Percentiles rank a stretch among this genome's conserved stretches.
phyloP scores from a whole-genome alignment of 2,113 vertebrate genomes.

The Pomatorhinus ruficollis region DNA sequence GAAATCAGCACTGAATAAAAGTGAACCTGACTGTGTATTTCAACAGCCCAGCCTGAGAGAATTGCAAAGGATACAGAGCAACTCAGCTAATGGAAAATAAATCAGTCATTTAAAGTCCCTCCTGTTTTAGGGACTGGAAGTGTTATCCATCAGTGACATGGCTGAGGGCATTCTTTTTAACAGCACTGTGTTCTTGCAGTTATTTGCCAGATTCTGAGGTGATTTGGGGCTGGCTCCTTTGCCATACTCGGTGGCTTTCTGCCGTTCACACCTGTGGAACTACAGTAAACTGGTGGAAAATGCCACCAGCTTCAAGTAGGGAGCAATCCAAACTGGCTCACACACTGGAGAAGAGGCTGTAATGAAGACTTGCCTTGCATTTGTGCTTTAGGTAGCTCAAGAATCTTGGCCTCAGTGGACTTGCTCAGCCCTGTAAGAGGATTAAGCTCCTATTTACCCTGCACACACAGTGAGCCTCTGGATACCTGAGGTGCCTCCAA shows the following conservation, averaged over 20 bases:
- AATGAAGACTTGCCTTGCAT: background rate
- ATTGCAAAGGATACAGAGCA: background rate
- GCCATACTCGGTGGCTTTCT: rapidly evolving
- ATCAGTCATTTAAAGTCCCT: background rate
- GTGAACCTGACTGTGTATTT: constrained; percentile 29
- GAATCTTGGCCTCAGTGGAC: background rate
- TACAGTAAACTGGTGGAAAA: background rate
- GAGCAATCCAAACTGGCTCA: background rate
- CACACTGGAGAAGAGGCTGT: background rate
- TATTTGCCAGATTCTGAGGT: background rate
- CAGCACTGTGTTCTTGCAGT: background rate
- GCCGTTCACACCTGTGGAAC: background rate
- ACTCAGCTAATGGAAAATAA: constrained; percentile 29
- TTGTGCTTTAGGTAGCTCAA: background rate
- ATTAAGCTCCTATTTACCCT: constrained; percentile 15
- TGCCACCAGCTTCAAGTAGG: background rate
- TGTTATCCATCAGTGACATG: background rate
- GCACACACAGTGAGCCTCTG: background rate
- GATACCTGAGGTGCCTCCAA: background rate
- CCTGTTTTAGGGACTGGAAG: background rate
- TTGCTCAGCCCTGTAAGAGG: background rate
- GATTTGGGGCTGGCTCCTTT: background rate
- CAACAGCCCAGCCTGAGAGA: background rate
- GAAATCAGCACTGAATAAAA: background rate
- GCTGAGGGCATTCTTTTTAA: background rate